phyloP scores from a whole-genome alignment of 2,888 invertebrate genomes.

The Acleris cristana region DNA sequence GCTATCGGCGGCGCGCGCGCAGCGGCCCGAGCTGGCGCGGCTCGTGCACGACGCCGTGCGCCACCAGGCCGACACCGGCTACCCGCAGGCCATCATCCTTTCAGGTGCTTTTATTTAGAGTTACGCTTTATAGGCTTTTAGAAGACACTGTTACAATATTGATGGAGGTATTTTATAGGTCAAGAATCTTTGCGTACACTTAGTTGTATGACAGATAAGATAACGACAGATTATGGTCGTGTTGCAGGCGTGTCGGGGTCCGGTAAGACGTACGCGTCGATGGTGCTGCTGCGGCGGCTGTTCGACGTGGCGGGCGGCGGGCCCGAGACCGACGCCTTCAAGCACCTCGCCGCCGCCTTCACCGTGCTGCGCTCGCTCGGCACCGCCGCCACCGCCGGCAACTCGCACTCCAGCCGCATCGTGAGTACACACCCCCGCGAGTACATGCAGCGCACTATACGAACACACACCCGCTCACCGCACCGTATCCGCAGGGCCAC shows the following conservation, averaged over 20 bases:
- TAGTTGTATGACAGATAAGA: no score
- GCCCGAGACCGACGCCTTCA: conserved; percentile 97
- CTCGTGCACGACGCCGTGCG: conserved; percentile 96
- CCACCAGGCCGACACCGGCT: conserved; percentile 97
- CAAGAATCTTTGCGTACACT: no score
- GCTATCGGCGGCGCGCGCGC: conserved; percentile 89
- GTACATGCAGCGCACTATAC: background rate
- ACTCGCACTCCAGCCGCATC: conserved; percentile 96
- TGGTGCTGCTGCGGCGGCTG: conserved; percentile 94
- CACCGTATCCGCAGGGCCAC: conserved; percentile 87
- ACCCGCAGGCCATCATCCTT: conserved; percentile 96
- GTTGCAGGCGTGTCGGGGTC: conserved; percentile 92
- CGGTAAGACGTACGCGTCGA: conserved; percentile 96
- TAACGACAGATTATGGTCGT: background rate
- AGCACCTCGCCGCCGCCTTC: conserved; percentile 97
- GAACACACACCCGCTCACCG: background rate
- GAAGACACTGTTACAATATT: no score
- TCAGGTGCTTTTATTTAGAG: conserved; percentile 83
- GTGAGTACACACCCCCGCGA: conserved; percentile 79
- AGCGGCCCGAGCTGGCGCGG: conserved; percentile 92
- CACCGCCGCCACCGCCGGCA: conserved; percentile 94
- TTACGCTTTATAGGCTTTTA: no score
- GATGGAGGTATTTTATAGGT: no score
- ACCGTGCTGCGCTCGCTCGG: conserved; percentile 96
- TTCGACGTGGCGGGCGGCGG: conserved; percentile 98